phyloP scores from a whole-genome alignment of 2,797 vertebrate genomes.

The Zalophus californianus region DNA sequence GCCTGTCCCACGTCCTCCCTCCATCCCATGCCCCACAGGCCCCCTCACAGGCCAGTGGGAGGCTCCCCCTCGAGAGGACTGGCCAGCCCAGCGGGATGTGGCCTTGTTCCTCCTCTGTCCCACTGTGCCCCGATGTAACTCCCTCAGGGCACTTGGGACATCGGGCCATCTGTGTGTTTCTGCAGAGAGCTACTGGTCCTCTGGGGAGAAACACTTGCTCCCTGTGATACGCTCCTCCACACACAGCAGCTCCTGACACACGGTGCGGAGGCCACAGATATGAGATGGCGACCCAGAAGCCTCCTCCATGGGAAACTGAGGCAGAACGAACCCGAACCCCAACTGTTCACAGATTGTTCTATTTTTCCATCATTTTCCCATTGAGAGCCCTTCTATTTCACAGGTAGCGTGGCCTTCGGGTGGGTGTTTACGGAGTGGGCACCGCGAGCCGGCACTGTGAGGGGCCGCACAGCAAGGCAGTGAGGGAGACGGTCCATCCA shows the following conservation, averaged over 20 bases:
- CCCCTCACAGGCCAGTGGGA: fast-evolving
- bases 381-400: neutral
- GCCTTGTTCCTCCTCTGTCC: too few relatives aligned
- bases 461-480: too few relatives aligned
- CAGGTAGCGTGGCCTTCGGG: neutral
- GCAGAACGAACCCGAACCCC: neutral
- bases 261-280: fast-evolving
- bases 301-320: neutral
- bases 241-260: fast-evolving
- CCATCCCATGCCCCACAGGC: neutral
- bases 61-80: too few relatives aligned
- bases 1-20: neutral
- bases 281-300: fast-evolving
- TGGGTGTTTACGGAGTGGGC: neutral
- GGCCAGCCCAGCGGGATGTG: fast-evolving
- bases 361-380: neutral
- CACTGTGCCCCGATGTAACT: fast-evolving
- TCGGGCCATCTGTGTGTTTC: fast-evolving
- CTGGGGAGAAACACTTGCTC: too few relatives aligned
- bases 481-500: neutral
- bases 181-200: too few relatives aligned
- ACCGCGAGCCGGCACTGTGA: fast-evolving
- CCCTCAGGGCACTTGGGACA: fast-evolving
- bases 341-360: too few relatives aligned
- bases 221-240: too few relatives aligned